Percentiles rank a stretch among this genome's conserved stretches.
These are phyloP conservation scores for Lasiurus cinereus DNA, from an alignment of 2,113 vertebrate species.

Conservation along the genomic window DNA sequence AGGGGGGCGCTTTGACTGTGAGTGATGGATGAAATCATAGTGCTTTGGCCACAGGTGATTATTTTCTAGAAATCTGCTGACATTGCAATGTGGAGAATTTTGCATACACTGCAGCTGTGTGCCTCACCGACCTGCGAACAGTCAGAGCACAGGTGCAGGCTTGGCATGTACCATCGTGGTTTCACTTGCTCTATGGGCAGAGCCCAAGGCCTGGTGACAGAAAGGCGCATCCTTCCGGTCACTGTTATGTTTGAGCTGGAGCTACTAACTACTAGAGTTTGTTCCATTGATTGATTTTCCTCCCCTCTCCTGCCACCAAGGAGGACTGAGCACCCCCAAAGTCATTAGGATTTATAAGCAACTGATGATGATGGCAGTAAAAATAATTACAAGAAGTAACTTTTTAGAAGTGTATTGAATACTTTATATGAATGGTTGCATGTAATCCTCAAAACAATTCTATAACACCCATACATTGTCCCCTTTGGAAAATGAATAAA, in stretches of 20 bases:
- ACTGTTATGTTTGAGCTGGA: background rate
- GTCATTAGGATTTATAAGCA: background rate
- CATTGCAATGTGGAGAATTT: background rate
- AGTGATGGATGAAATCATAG: background rate
- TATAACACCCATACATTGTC: background rate
- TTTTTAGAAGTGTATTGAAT: background rate
- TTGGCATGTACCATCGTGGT: rapidly evolving
- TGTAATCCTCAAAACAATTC: background rate
- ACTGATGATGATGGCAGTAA: background rate
- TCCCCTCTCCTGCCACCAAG: background rate
- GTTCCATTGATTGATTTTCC: background rate
- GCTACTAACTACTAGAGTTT: background rate
- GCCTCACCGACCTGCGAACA: background rate
- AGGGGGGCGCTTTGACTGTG: background rate
- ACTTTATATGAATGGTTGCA: background rate
- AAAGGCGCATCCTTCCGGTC: background rate
- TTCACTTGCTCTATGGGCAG: background rate
- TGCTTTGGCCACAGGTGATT: background rate
- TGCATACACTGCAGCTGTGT: background rate
- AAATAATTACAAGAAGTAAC: background rate
- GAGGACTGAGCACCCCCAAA: background rate
- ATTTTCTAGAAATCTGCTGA: background rate
- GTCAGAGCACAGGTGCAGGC: no score
- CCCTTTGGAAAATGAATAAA: background rate
- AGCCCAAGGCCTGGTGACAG: background rate